Percentiles rank a stretch among this genome's conserved stretches.
Evolutionary conservation across 2,113 vertebrate species (phyloP).

Genomic region (Gila orcuttii): DNA sequence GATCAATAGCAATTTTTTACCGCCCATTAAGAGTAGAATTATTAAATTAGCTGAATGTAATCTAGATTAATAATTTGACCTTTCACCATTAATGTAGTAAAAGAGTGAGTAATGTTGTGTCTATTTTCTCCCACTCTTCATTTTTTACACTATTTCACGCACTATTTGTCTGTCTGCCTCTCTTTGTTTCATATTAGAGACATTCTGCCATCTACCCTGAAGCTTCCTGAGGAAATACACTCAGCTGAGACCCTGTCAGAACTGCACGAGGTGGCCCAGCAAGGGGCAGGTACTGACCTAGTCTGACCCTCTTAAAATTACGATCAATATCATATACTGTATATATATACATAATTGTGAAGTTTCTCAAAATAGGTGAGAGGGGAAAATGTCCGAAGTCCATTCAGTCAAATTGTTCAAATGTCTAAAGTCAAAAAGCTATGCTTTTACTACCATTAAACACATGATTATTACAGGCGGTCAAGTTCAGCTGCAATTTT

Average conservation of each 20-base stretch:
- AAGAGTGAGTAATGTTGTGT: not conserved
- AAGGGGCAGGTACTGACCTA: constrained; percentile 85
- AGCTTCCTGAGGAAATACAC: constrained; percentile 87
- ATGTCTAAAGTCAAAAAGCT: too few relatives aligned
- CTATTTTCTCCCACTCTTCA: not conserved
- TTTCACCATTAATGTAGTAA: not conserved
- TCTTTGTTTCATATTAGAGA: constrained; percentile 76
- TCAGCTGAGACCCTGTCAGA: constrained; percentile 86
- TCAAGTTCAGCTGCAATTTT: not conserved
- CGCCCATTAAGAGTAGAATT: not conserved
- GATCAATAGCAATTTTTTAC: not conserved
- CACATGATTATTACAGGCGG: not conserved
- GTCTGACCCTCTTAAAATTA: not conserved
- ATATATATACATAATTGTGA: not conserved
- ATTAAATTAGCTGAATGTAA: not conserved
- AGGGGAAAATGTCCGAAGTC: not conserved
- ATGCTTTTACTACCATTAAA: not conserved
- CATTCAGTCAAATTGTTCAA: not conserved
- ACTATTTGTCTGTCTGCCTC: constrained; percentile 1
- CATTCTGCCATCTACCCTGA: constrained; percentile 89
- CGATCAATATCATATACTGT: too few relatives aligned
- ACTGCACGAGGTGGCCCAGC: constrained; percentile 89
- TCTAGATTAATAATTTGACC: not conserved
- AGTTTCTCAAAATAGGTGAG: not conserved
- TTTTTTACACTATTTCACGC: not conserved